Conservation (phyloP, 2,888 invertebrate species). For the Microchrysa polita region DNA sequence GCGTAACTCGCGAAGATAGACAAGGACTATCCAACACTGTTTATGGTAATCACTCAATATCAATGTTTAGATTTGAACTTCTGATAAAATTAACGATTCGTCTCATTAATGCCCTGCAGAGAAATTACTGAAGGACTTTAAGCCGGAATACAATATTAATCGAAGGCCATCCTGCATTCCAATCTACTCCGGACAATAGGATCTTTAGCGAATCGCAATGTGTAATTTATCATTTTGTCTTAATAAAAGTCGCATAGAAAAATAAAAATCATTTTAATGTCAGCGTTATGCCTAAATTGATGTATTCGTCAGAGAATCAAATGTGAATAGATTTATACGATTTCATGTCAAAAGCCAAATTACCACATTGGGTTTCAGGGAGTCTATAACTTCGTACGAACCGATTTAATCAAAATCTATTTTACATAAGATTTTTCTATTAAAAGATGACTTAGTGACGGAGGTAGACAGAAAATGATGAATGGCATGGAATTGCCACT, state of each 20-base stretch:
- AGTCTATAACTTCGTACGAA: neutral
- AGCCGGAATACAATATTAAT: slow-evolving; percentile 46
- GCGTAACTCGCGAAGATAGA: slow-evolving; percentile 45
- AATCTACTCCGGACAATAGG: slow-evolving; percentile 36
- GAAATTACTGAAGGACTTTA: slow-evolving; percentile 45
- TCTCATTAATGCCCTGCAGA: slow-evolving; percentile 34
- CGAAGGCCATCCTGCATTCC: slow-evolving; percentile 46
- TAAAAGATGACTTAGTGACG: neutral
- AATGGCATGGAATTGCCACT: neutral
- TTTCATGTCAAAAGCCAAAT: neutral
- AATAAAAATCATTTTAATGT: too few species aligned
- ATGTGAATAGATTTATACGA: neutral
- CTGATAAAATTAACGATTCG: neutral
- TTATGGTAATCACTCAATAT: slow-evolving; percentile 39
- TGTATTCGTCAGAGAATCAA: neutral
- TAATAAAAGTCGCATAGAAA: neutral
- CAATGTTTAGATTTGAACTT: slow-evolving; percentile 1
- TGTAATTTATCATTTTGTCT: slow-evolving; percentile 31
- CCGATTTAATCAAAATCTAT: slow-evolving; percentile 10
- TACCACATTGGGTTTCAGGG: neutral
- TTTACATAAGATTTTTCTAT: slow-evolving; percentile 22
- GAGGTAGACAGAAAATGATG: neutral
- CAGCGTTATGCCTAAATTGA: too few species aligned
- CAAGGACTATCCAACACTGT: slow-evolving; percentile 47
- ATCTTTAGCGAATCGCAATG: neutral